phyloP scores from a whole-genome alignment of 2,888 invertebrate genomes.

The Tanypteryx hageni region DNA sequence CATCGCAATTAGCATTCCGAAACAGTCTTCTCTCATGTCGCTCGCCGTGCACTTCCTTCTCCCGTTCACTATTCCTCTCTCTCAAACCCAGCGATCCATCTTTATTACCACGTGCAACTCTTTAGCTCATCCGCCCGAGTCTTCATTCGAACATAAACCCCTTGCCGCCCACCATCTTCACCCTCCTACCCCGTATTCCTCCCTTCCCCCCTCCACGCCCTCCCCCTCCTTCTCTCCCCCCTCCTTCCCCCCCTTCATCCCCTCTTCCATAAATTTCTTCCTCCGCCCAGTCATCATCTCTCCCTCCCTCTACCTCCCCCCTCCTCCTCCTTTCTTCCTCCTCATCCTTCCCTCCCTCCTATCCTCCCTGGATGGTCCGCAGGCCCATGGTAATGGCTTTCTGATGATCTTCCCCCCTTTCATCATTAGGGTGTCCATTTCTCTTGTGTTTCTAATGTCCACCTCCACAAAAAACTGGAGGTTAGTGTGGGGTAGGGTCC shows the following conservation, averaged over 20 bases:
- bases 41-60: neutral
- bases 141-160: conserved; percentile 34
- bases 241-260: conserved; percentile 39
- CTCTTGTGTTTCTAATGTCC: conserved; percentile 64
- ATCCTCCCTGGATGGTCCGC: conserved; percentile 43
- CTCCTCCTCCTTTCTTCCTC: neutral
- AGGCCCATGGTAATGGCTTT: conserved; percentile 64
- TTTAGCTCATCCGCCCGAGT: conserved; percentile 53
- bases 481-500: conserved; percentile 32
- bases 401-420: conserved; percentile 62
- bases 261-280: conserved; percentile 8
- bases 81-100: conserved; percentile 50
- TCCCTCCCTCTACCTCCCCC: no score
- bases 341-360: neutral
- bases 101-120: conserved; percentile 55
- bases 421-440: conserved; percentile 64
- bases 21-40: neutral
- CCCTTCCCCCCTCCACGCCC: neutral
- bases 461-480: conserved; percentile 56
- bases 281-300: conserved; percentile 13
- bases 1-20: neutral
- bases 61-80: conserved; percentile 21
- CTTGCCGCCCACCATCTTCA: neutral
- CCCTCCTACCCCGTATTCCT: neutral
- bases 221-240: neutral